These are phyloP conservation scores for Larimichthys polyactis DNA, from an alignment of 2,113 vertebrate species.

Conservation along the genomic window DNA sequence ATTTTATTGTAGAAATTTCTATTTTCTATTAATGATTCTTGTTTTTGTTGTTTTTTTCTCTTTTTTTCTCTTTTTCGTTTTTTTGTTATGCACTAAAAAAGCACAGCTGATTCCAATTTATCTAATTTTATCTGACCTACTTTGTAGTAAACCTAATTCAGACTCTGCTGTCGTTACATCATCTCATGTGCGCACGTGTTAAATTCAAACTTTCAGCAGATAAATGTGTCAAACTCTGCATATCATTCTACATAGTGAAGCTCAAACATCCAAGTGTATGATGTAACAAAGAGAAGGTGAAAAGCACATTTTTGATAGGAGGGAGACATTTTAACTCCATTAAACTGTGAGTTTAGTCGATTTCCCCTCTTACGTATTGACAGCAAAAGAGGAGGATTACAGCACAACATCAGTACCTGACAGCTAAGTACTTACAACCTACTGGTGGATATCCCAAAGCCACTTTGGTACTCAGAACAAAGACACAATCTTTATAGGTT, in stretches of 20 bases:
- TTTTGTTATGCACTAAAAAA: neutral
- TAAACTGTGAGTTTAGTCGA: neutral
- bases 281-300: neutral
- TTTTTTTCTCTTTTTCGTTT: neutral
- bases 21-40: neutral
- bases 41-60: neutral
- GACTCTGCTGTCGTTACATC: neutral
- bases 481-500: neutral
- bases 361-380: neutral
- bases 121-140: too few species aligned
- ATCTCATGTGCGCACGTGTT: neutral
- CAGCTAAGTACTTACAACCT: constrained; percentile 17
- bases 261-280: neutral
- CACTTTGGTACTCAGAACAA: constrained; percentile 2
- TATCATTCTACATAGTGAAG: neutral
- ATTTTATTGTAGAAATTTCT: neutral
- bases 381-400: constrained; percentile 5
- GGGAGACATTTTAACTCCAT: too few species aligned
- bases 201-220: neutral
- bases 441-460: neutral
- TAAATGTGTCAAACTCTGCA: too few species aligned
- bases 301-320: neutral
- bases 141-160: neutral
- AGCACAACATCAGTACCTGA: constrained; percentile 46
- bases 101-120: too few species aligned